These are phyloP conservation scores for Rhynchonema sp. DNA, from an alignment of 2,888 invertebrate genomes.

Conservation along the genomic window DNA sequence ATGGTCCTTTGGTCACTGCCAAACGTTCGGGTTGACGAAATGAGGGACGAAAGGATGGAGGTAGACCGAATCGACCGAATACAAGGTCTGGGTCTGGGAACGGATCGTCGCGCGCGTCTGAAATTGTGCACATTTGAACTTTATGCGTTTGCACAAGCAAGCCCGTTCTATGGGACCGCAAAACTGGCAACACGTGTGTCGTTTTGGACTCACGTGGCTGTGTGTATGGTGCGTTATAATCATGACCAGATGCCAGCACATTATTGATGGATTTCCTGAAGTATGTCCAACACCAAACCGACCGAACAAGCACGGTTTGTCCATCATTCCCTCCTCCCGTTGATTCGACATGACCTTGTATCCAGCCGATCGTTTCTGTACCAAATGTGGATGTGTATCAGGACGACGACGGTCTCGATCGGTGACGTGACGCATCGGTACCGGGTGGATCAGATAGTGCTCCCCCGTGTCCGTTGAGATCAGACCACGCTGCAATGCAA, in stretches of 20 bases:
- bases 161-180: too few relatives aligned
- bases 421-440: constrained; percentile 3
- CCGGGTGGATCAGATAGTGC: constrained; percentile 15
- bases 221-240: too few relatives aligned
- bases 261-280: too few relatives aligned
- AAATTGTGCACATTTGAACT: neutral
- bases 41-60: neutral
- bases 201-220: too few relatives aligned
- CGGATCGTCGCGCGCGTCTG: constrained; percentile 5
- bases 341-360: neutral
- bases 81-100: neutral
- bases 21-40: neutral
- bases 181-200: too few relatives aligned
- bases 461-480: constrained; percentile 12
- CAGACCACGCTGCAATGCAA: constrained; percentile 15
- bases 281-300: too few relatives aligned
- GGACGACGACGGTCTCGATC: too few relatives aligned
- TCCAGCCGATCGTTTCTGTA: constrained; percentile 11
- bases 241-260: too few relatives aligned
- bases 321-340: neutral
- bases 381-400: constrained; percentile 10
- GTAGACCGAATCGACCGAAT: neutral
- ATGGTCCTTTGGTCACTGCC: constrained; percentile 5
- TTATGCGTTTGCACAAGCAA: too few relatives aligned
- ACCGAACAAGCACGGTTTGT: constrained; percentile 1